These are phyloP conservation scores for Drosophila kanapiae DNA, from an alignment of 1,140 invertebrate species.

Conservation along the genomic window DNA sequence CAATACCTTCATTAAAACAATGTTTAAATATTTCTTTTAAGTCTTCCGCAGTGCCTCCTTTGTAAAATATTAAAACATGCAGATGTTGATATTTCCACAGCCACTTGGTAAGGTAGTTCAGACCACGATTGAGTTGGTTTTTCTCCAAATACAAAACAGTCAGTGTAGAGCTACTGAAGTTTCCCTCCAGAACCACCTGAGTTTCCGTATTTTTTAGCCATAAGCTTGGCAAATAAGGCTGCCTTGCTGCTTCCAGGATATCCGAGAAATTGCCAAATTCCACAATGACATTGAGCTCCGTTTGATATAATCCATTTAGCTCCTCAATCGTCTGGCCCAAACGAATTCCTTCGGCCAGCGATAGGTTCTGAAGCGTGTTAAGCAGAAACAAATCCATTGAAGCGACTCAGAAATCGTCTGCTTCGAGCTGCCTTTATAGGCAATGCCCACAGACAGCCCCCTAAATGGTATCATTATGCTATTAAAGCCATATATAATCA, in stretches of 20 bases:
- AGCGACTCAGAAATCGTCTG: not conserved
- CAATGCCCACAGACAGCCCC: not conserved
- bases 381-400: constrained; percentile 50
- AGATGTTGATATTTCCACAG: constrained; percentile 60
- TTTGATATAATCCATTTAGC: constrained; percentile 43
- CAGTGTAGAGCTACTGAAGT: constrained; percentile 49
- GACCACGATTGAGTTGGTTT: not conserved
- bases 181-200: constrained; percentile 36
- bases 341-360: constrained; percentile 22
- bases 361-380: constrained; percentile 52
- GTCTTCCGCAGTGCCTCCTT: not conserved
- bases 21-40: constrained; percentile 29
- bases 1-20: constrained; percentile 56
- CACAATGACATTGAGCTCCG: constrained; percentile 54
- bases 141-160: constrained; percentile 57
- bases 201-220: constrained; percentile 8
- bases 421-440: constrained; percentile 20
- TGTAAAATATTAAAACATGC: constrained; percentile 53
- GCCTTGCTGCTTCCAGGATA: constrained; percentile 1
- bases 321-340: constrained; percentile 37
- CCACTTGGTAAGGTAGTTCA: constrained; percentile 49
- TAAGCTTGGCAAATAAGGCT: constrained; percentile 13
- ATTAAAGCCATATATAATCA: constrained; percentile 14
- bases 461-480: constrained; percentile 30
- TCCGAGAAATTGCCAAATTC: constrained; percentile 39